Base-by-base conservation (phyloP, 2,888 invertebrate genomes). In the Epiblema foenella region DNA sequence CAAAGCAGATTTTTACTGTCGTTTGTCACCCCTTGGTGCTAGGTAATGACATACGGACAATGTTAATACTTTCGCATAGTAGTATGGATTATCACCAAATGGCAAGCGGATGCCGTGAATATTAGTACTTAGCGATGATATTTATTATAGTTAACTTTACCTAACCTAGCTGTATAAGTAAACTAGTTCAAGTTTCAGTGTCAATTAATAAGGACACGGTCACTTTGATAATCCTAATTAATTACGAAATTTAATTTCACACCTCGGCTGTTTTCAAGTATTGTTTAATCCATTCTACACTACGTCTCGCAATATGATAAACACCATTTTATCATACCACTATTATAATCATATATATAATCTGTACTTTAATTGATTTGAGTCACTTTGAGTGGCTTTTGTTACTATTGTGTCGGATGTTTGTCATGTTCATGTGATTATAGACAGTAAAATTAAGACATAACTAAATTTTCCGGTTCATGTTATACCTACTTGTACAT, bases 241-340 rank as follows among this genome's bases (percentile, higher is more conserved):
- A 46, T 46, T n/a, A 46, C 54, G 54, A 64, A 64, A 64, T 39
- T 20, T 20, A 20, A 39, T 54, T 54, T 39, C 12, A n/a, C 9
- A 10, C n/a, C 39, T 20, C 1, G 18, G 18, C 17, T 62, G 37
- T 46, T 46, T 58, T 58, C 46, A 42, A 5, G n/a, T 46, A 0
- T n/a, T 51, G 12, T 33, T 49, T 58, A 67, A 67, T 58, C 37
- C 46, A 33, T 46, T 58, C 66, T 57, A 57, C n/a, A 66, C 18
- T 66, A 58, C 49, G 49, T 33, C 58, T 49, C 46, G 56, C 29
- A 46, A 18, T 18, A 18, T 58, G 66, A 66, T 67, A 67, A 66
- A 1, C 5, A n/a, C 49, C 20, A 58, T 67, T 37, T 67, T 46
- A 67, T 67, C 58, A 20, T 39, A 18, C n/a, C 2, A 18, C 39